Percentiles rank a stretch among this genome's conserved stretches.
phyloP scores from a whole-genome alignment of 2,113 vertebrate genomes.

The Mionectes macconnelli region DNA sequence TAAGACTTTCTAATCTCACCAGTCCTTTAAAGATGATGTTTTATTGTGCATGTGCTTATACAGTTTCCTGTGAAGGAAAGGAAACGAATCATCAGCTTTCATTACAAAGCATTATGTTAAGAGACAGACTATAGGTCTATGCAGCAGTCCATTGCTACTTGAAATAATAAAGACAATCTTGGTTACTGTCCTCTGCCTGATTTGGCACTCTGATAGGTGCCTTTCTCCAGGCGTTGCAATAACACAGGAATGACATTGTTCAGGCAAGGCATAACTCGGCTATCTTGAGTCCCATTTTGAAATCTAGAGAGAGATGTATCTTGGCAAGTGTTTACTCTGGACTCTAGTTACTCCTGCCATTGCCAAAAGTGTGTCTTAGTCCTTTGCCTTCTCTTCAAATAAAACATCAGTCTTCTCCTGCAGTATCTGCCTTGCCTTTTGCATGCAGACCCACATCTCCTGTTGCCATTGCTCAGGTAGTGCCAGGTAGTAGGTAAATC shows the following conservation, averaged over 20 bases:
- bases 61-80: background rate
- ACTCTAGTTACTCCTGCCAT: background rate
- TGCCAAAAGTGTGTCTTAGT: background rate
- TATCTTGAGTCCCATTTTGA: background rate
- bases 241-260: rapidly evolving
- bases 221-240: background rate
- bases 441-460: background rate
- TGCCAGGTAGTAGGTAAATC: background rate
- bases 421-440: background rate
- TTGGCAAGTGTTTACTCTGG: background rate
- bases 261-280: background rate
- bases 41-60: background rate
- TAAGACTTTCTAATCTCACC: background rate
- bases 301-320: background rate
- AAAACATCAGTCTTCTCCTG: background rate
- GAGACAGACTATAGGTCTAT: background rate
- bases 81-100: background rate
- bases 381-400: background rate
- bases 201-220: rapidly evolving
- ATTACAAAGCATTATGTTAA: rapidly evolving
- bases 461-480: background rate
- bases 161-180: background rate
- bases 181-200: background rate
- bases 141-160: background rate
- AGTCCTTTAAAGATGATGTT: background rate